These are phyloP conservation scores for Hylyphantes graminicola DNA, from an alignment of 1,140 invertebrate genomes.

Conservation along the genomic window DNA sequence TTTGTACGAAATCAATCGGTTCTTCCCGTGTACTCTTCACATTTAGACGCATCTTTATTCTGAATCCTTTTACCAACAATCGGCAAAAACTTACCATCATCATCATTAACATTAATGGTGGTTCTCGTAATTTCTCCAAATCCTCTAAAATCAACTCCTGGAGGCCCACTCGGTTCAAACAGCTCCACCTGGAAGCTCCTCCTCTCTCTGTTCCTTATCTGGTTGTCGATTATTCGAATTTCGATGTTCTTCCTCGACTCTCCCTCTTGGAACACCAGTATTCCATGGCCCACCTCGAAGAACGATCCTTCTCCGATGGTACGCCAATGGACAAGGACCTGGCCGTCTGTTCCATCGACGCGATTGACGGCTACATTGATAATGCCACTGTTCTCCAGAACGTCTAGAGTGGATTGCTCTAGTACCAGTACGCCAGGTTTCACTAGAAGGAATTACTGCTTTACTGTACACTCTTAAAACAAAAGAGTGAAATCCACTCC, in stretches of 20 bases:
- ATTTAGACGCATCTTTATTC: no score
- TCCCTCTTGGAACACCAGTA: background rate
- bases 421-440: conserved; percentile 4
- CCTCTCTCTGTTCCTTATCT: background rate
- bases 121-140: background rate
- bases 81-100: conserved; percentile 73
- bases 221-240: conserved; percentile 17
- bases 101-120: conserved; percentile 55
- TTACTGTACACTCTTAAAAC: no score
- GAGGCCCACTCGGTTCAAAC: background rate
- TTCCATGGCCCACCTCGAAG: background rate
- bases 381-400: background rate
- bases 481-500: no score
- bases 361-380: conserved; percentile 1
- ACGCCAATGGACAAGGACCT: background rate
- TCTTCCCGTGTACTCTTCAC: no score
- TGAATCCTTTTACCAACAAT: no score
- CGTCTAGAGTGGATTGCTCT: background rate
- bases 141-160: background rate
- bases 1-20: no score
- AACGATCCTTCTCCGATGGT: background rate
- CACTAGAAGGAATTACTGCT: background rate
- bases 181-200: conserved; percentile 16
- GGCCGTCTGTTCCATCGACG: background rate
- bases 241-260: background rate